Percentiles rank a stretch among this genome's conserved stretches.
phyloP scores from a whole-genome alignment of 2,797 vertebrate genomes.

The Chelonia mydas region DNA sequence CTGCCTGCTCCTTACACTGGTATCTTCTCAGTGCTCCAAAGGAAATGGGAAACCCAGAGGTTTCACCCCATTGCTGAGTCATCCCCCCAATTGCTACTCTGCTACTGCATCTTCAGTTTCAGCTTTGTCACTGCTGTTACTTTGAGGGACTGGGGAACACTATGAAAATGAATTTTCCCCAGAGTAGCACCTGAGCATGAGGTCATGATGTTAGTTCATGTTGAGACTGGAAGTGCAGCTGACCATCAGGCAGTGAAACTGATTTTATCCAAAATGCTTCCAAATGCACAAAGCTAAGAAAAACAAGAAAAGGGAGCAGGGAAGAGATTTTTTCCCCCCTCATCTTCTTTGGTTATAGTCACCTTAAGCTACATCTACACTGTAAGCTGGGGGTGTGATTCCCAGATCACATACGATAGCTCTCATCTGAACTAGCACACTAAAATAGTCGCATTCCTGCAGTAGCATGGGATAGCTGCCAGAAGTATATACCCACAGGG shows the following conservation, averaged over 20 bases:
- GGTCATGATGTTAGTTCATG: neutral
- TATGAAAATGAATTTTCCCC: slow-evolving; percentile 10
- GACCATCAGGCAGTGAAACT: neutral
- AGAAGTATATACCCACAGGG: too few relatives aligned
- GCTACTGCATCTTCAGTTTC: slow-evolving; percentile 16
- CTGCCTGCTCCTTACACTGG: neutral
- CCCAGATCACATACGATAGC: too few relatives aligned
- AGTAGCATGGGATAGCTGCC: too few relatives aligned
- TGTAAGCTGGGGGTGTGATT: too few relatives aligned
- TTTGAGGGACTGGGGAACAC: slow-evolving; percentile 20
- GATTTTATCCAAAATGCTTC: neutral
- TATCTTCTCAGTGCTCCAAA: neutral
- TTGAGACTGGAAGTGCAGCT: slow-evolving; percentile 29
- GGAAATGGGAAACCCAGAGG: neutral
- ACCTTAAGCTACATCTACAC: neutral
- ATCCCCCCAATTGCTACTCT: neutral
- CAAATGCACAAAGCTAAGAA: neutral
- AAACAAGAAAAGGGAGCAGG: neutral
- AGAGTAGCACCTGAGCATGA: neutral
- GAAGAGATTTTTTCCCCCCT: rapidly evolving
- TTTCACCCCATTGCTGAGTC: neutral
- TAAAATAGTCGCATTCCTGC: too few relatives aligned
- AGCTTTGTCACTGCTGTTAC: neutral
- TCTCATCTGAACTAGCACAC: too few relatives aligned
- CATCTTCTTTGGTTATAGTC: neutral